These are phyloP conservation scores for Drosophila sulfurigaster DNA, from an alignment of 1,140 invertebrate genomes.

Conservation along the genomic window DNA sequence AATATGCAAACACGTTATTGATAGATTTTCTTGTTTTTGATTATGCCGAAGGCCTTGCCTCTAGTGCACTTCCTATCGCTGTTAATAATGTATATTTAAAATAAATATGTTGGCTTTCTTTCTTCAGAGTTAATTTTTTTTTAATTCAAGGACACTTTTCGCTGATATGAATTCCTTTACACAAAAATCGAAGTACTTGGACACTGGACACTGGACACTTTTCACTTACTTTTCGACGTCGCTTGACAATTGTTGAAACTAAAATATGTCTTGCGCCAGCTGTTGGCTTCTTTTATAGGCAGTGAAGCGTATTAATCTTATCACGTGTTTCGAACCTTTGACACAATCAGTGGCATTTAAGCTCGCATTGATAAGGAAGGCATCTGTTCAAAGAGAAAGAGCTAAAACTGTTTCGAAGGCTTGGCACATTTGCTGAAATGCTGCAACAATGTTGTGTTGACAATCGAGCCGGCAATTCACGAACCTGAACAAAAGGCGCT, in stretches of 20 bases:
- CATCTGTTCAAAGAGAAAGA: slow-evolving; percentile 31
- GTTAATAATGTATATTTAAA: too few relatives aligned
- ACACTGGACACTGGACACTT: slow-evolving; percentile 3
- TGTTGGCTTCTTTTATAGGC: slow-evolving; percentile 60
- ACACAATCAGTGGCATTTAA: slow-evolving; percentile 67
- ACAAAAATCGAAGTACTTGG: not conserved
- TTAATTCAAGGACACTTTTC: too few relatives aligned
- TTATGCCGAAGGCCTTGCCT: too few relatives aligned
- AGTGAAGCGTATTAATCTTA: slow-evolving; percentile 23
- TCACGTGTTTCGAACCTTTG: slow-evolving; percentile 57
- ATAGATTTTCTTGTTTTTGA: too few relatives aligned
- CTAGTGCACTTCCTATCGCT: too few relatives aligned
- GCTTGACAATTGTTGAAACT: slow-evolving; percentile 53
- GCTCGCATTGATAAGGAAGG: slow-evolving; percentile 65
- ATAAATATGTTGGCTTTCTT: too few relatives aligned
- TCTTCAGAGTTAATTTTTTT: too few relatives aligned
- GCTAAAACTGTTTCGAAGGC: slow-evolving; percentile 11
- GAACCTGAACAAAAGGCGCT: slow-evolving; percentile 59
- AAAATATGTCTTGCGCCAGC: slow-evolving; percentile 38
- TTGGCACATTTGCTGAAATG: slow-evolving; percentile 26
- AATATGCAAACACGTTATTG: too few relatives aligned
- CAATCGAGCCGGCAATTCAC: slow-evolving; percentile 30
- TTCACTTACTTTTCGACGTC: slow-evolving; percentile 37
- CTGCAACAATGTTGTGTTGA: slow-evolving; percentile 48
- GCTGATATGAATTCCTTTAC: not conserved